phyloP scores from a whole-genome alignment of 2,888 invertebrate genomes.

The Phasia obesa region DNA sequence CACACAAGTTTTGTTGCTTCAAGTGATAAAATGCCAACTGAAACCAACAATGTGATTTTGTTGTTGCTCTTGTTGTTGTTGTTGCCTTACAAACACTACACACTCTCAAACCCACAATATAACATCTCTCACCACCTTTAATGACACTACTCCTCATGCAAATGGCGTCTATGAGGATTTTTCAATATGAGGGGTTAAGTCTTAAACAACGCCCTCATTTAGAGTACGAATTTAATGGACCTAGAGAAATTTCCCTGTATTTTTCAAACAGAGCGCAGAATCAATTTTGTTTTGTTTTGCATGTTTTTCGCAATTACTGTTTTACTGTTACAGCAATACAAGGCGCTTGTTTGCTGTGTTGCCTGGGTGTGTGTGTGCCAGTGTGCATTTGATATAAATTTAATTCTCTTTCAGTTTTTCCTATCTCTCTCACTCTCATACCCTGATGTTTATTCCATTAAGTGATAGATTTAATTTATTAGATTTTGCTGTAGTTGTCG shows the following conservation, averaged over 20 bases:
- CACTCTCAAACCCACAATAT: slow-evolving; percentile 1
- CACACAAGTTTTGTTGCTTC: slow-evolving; percentile 57
- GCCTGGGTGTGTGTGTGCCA: background rate
- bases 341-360: background rate
- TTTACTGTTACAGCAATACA: background rate
- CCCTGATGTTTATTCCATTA: slow-evolving; percentile 57
- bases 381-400: slow-evolving; percentile 7
- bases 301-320: background rate
- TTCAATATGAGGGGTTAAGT: slow-evolving; percentile 18
- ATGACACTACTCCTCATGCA: slow-evolving; percentile 8
- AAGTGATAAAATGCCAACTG: slow-evolving; percentile 58
- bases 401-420: slow-evolving; percentile 10
- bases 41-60: slow-evolving; percentile 19
- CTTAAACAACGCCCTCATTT: slow-evolving; percentile 59
- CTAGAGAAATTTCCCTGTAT: slow-evolving; percentile 71
- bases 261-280: slow-evolving; percentile 48
- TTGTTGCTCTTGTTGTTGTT: slow-evolving; percentile 14
- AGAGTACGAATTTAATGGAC: background rate
- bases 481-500: slow-evolving; percentile 62
- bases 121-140: slow-evolving; percentile 25
- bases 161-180: slow-evolving; percentile 60
- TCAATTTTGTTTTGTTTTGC: slow-evolving; percentile 20
- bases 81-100: slow-evolving; percentile 17
- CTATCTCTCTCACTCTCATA: slow-evolving; percentile 49
- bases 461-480: slow-evolving; percentile 70